Evolutionary conservation across 1,140 invertebrate species (phyloP), one percentile per base, ranked within the genome.

Genomic region (Bombus cullumanus): DNA sequence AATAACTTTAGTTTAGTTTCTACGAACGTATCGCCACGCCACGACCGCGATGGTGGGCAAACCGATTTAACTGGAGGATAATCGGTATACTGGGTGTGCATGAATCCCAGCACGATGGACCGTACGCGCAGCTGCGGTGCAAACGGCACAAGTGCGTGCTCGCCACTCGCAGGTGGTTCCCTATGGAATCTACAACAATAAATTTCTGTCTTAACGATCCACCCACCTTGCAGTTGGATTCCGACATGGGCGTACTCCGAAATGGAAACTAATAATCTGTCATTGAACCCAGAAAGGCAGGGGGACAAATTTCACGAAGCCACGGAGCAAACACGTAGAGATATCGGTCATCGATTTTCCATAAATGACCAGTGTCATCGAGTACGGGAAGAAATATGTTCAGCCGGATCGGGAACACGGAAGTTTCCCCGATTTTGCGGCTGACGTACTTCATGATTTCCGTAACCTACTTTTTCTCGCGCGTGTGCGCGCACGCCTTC

Each of bases 211-310:
- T 81, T 47, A 81, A 62, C 53, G 69, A 74, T 73, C 68, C 68
- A 62, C 68, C 69, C 80, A 73, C 69, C 15, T 62, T 31, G 66
- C 53, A 73, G 41, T 39, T 28, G 37, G 57, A 64, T 34, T 37
- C 53, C 22, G 5, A 12, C 22, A 37, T 28, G 80, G 80, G n/a
- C 57, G 80, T 74, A n/a, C 41, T 73, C 22, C 53, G 39, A 74
- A 74, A 74, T 81, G 68, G 53, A 74, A 81, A 74, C 80, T 73
- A 64, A 81, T 81, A 74, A 81, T 81, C 53, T 64, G 22, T 47
- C 37, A n/a, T 47, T n/a, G 57, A 81, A 43, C 41, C 1, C 31
- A 13, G 28, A 71, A 80, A 25, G 28, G 9, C 43, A 18, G 62
- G 25, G 25, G 5, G 41, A 79, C 28, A 31, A 53, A 18, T 31